Evolutionary conservation across 1,140 invertebrate genomes (phyloP).

Genomic region (Tetraneura akinire): DNA sequence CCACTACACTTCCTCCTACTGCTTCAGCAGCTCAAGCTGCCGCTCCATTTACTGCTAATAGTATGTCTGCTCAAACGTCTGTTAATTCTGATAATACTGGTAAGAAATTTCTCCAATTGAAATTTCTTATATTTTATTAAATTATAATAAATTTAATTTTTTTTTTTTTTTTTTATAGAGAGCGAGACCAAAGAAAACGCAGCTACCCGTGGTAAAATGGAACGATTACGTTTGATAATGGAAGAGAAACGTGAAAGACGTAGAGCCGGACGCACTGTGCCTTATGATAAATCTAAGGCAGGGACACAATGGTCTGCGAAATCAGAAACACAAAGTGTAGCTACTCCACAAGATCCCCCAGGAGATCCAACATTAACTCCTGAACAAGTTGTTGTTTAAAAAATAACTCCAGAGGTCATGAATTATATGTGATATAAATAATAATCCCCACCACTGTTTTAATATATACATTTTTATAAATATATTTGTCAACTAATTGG

Average conservation of each 20-base stretch:
- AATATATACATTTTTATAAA: slow-evolving; percentile 18
- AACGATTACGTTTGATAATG: slow-evolving; percentile 82
- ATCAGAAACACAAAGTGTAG: slow-evolving; percentile 53
- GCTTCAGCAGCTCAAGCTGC: slow-evolving; percentile 31
- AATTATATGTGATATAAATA: slow-evolving; percentile 47
- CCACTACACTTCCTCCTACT: slow-evolving; percentile 42
- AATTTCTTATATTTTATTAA: not conserved
- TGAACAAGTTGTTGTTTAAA: slow-evolving; percentile 50
- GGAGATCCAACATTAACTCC: slow-evolving; percentile 47
- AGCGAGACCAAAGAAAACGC: slow-evolving; percentile 67
- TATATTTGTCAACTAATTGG: slow-evolving; percentile 33
- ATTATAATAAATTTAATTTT: not conserved
- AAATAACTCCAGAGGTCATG: slow-evolving; percentile 4
- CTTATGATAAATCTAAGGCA: slow-evolving; percentile 53
- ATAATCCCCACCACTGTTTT: slow-evolving; percentile 48
- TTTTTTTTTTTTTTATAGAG: not conserved
- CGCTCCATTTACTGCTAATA: not conserved
- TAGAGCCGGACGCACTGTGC: slow-evolving; percentile 72
- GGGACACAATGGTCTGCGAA: slow-evolving; percentile 53
- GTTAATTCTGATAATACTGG: not conserved
- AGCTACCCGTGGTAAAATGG: slow-evolving; percentile 81
- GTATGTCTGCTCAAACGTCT: slow-evolving; percentile 9
- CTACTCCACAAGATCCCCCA: slow-evolving; percentile 24
- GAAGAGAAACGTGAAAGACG: slow-evolving; percentile 80
- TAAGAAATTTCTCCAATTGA: not conserved